A percentile compares a stretch with the other conserved stretches of the same genome.
Evolutionary conservation across 2,113 vertebrate genomes (phyloP).

Genomic region (Naja naja): DNA sequence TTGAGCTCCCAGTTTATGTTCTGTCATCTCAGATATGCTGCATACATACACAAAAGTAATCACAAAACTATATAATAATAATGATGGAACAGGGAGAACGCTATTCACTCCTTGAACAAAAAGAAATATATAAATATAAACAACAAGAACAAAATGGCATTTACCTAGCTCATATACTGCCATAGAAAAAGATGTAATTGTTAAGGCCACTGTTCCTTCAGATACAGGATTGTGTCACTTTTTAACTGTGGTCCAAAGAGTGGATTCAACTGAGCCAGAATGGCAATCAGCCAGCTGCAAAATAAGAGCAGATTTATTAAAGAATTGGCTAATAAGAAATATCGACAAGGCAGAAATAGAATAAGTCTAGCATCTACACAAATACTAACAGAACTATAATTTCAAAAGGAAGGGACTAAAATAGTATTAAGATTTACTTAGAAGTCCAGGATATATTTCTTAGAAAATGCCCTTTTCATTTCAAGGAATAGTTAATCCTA

Average conservation of each 20-base stretch:
- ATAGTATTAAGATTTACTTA: not conserved
- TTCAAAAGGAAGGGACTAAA: not conserved
- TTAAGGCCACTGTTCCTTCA: slow-evolving; percentile 84
- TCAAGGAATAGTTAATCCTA: slow-evolving; percentile 17
- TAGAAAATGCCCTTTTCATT: not conserved
- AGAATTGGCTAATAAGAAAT: slow-evolving; percentile 3
- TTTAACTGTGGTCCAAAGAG: slow-evolving; percentile 88
- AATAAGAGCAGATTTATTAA: slow-evolving; percentile 47
- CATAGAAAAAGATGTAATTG: slow-evolving; percentile 24
- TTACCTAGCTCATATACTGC: slow-evolving; percentile 61
- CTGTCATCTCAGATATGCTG: not conserved
- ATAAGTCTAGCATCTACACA: not conserved
- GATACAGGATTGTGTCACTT: slow-evolving; percentile 88
- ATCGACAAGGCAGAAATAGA: not conserved
- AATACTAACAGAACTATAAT: not conserved
- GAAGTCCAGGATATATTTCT: not conserved
- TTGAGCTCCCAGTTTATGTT: not conserved
- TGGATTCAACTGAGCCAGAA: slow-evolving; percentile 94
- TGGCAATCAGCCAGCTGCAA: slow-evolving; percentile 95
- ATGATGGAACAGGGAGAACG: not conserved
- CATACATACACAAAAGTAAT: not conserved
- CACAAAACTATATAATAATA: not conserved
- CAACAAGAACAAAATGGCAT: slow-evolving; percentile 20
- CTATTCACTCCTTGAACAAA: not conserved
- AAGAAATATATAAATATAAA: not conserved